Evolutionary conservation across 1,140 invertebrate species (phyloP).

Genomic region (Pygmarrhopalites habei): DNA sequence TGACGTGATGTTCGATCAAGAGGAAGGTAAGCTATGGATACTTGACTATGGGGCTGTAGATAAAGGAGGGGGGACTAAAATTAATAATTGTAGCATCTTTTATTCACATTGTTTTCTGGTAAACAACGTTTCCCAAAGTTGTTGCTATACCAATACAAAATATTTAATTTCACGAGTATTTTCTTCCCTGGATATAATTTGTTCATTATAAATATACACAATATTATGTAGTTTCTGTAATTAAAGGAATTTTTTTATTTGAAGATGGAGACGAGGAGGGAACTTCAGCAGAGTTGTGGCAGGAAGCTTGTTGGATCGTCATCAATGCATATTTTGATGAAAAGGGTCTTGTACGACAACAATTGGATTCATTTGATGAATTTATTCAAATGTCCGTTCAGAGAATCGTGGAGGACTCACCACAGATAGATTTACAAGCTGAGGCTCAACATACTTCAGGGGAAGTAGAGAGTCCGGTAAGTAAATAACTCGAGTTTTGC

Average conservation of each 20-base stretch:
- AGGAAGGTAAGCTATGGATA: neutral
- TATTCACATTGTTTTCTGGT: too few relatives aligned
- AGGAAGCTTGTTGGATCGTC: slow-evolving; percentile 99
- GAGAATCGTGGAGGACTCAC: slow-evolving; percentile 96
- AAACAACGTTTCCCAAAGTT: too few relatives aligned
- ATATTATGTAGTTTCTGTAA: too few relatives aligned
- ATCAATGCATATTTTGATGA: slow-evolving; percentile 99
- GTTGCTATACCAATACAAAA: too few relatives aligned
- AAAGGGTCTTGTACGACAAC: slow-evolving; percentile 96
- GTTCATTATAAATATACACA: too few relatives aligned
- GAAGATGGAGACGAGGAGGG: slow-evolving; percentile 71
- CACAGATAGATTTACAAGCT: slow-evolving; percentile 92
- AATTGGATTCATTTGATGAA: slow-evolving; percentile 99
- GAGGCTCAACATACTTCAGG: slow-evolving; percentile 92
- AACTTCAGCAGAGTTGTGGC: slow-evolving; percentile 91
- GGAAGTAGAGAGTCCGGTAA: slow-evolving; percentile 80
- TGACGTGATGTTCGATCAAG: neutral
- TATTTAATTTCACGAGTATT: too few relatives aligned
- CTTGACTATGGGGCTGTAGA: too few relatives aligned
- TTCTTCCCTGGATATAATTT: too few relatives aligned
- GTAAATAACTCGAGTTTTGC: too few relatives aligned
- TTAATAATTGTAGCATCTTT: too few relatives aligned
- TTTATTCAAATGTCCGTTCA: slow-evolving; percentile 99
- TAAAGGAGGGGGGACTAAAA: too few relatives aligned
- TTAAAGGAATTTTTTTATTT: neutral